Evolutionary conservation across 2,888 invertebrate species (phyloP), one percentile per base, ranked within the genome.

Genomic region (Cerastis rubricosa): DNA sequence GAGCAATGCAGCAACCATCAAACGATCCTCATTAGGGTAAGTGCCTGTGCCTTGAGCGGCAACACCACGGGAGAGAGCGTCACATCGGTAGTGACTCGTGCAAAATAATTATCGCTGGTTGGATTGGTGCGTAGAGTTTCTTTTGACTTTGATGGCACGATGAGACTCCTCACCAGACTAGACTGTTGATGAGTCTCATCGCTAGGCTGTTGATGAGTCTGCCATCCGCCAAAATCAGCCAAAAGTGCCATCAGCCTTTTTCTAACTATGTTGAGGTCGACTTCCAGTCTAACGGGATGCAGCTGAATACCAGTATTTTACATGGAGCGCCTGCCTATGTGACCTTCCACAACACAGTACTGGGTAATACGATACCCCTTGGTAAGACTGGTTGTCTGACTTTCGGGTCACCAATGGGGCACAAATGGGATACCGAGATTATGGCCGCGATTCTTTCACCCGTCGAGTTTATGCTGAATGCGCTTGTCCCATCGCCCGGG

Each of bases 11-110:
- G 92, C 95, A 14, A 93, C 93, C 35, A 95, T 95, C 89, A 96
- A 96, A 80, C 89, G 96, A 71, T 94, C 95, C 9, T 96, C 96
- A 11, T 90, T 96, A 57, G 96, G 96, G 96, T 96, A 89, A 87
- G 82, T 54, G 17, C 2, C 19, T 25, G 40, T 43, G 14, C 14
- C 14, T n/a, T 40, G 12, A n/a, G 40, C 40, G 22, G 8, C 40
- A n/a, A 12, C 40, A 12, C 22, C 40, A 63, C 6, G 19, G 29
- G 9, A 29, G 19, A n/a, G n/a, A n/a, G 40, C 2, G 12, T 61
- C 22, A 22, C 25, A 22, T 5, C 11, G 22, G 35, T 63, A 22
- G 40, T 63, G 12, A 61, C 1, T 12, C 40, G 40, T 22, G 2
- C 40, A 22, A 63, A 22, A 22, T 12, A 22, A 63, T 0, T 5